Conservation (phyloP, 2,113 vertebrate species). For the Nesogale talazaci region DNA sequence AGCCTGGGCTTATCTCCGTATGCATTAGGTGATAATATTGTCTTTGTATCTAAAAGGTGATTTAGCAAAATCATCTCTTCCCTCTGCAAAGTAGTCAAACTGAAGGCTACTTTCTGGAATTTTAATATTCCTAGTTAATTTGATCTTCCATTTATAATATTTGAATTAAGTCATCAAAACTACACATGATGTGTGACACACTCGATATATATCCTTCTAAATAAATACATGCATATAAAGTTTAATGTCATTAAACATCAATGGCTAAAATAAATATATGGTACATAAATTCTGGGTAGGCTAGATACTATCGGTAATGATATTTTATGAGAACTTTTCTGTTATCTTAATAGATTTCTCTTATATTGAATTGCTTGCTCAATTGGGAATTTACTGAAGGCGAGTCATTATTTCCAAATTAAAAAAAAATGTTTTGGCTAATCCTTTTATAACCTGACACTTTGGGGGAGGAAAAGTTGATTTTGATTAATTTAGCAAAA, state of each 20-base stretch:
- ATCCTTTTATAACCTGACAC: conserved; percentile 56
- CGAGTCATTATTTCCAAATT: conserved; percentile 55
- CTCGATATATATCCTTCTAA: too few species aligned
- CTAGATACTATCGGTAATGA: conserved; percentile 12
- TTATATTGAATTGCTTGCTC: conserved; percentile 64
- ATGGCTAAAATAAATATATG: conserved; percentile 19
- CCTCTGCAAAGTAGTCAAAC: conserved; percentile 27
- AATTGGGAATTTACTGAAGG: conserved; percentile 52
- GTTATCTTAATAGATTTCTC: conserved; percentile 33
- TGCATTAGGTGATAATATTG: conserved; percentile 41
- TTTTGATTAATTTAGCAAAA: conserved; percentile 60
- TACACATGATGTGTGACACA: too few species aligned
- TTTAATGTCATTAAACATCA: conserved; percentile 57
- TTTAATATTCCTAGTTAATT: conserved; percentile 51
- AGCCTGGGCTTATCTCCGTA: conserved; percentile 20
- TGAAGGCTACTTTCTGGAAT: conserved; percentile 59
- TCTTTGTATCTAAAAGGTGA: conserved; percentile 34
- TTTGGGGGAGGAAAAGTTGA: conserved; percentile 31
- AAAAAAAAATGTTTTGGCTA: conserved; percentile 67
- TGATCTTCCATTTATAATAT: conserved; percentile 42
- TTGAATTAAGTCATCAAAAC: conserved; percentile 30
- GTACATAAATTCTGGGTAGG: conserved; percentile 55
- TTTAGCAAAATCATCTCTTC: conserved; percentile 18
- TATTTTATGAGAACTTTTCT: conserved; percentile 57
- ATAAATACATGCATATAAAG: conserved; percentile 2